Evolutionary conservation across 2,113 vertebrate species (phyloP), one percentile per base, ranked within the genome.

Genomic region (Oncorhynchus nerka): DNA sequence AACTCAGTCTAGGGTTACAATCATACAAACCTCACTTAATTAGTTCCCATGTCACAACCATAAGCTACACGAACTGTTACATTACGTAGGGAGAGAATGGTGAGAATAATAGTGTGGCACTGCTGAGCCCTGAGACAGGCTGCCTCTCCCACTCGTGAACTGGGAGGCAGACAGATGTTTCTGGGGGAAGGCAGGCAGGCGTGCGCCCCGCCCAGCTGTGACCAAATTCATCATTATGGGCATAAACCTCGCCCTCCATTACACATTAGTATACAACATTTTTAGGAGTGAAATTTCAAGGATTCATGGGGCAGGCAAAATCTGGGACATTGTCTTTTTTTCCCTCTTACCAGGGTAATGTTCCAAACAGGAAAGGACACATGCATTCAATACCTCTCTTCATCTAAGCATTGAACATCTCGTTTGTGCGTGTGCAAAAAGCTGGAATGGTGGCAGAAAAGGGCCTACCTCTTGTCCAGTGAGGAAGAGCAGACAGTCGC

Each of bases 401-500:
- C 4, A 55, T 55, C 51, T 55, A 55, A 55, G 51, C 51, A 4
- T 55, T 19, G 16, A 55, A 19, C 51, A 55, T 55, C 51, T 55
- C 51, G 2, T 8, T 62, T 5, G n/a, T 62, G 59, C 24, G 59
- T 9, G n/a, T 24, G 59, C 5, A n/a, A 45, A 45, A 45, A 11
- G 39, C 39, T 45, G 39, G 8, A 45, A 45, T 45, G 39, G 39
- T 45, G 39, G 39, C 39, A 45, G 39, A 11, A 45, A 45, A 3
- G 24, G 1, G 6, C 19, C 19, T 3, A 99, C 97, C 97, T 99
- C 97, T 87, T 99, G 97, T 81, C 97, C 97, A 8, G 97, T 99
- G 88, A 99, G 95, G 89, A 98, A 98, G 65, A 99, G 95, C 26
- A 98, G 89, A 57, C 96, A 90, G 74, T 98, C 97, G 51, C 97